A percentile compares a stretch with the other conserved stretches of the same genome.
Conservation (phyloP, 2,797 vertebrate species). For the Myioborus melanocephalus region DNA sequence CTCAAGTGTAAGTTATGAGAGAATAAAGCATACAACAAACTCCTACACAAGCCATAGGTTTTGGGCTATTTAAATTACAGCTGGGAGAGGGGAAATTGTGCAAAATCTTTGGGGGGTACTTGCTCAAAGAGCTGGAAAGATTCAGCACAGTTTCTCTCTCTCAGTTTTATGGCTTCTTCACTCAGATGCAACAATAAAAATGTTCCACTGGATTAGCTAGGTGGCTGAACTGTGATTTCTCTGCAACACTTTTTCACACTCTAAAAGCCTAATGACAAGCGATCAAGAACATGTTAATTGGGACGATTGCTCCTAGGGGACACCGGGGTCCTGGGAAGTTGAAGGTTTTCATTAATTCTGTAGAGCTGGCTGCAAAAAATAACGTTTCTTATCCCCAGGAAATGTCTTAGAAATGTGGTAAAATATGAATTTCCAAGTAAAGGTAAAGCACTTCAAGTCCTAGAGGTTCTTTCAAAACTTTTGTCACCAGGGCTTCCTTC, state of each 20-base stretch:
- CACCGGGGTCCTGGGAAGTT: constrained; percentile 11
- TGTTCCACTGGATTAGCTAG: constrained; percentile 57
- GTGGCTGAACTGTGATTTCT: constrained; percentile 59
- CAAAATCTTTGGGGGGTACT: constrained; percentile 51
- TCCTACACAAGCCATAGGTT: constrained; percentile 41
- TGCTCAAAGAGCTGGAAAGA: constrained; percentile 57
- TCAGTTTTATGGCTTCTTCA: constrained; percentile 37
- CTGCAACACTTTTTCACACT: constrained; percentile 42
- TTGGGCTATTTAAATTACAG: constrained; percentile 49
- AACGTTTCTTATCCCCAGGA: neutral
- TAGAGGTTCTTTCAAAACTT: neutral
- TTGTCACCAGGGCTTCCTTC: neutral
- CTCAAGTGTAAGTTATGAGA: constrained; percentile 40
- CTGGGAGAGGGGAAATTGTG: neutral
- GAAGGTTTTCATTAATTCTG: constrained; percentile 42
- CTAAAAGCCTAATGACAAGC: constrained; percentile 56
- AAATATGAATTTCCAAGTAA: constrained; percentile 19
- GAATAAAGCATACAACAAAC: constrained; percentile 47
- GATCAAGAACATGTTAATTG: constrained; percentile 66
- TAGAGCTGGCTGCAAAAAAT: neutral
- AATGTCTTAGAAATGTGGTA: neutral
- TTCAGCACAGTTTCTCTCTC: constrained; percentile 37
- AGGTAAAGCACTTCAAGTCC: neutral
- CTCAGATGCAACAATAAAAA: constrained; percentile 57
- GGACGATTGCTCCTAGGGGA: neutral